Evolutionary conservation across 2,888 invertebrate species (phyloP).

Genomic region (Macrophya annulata): DNA sequence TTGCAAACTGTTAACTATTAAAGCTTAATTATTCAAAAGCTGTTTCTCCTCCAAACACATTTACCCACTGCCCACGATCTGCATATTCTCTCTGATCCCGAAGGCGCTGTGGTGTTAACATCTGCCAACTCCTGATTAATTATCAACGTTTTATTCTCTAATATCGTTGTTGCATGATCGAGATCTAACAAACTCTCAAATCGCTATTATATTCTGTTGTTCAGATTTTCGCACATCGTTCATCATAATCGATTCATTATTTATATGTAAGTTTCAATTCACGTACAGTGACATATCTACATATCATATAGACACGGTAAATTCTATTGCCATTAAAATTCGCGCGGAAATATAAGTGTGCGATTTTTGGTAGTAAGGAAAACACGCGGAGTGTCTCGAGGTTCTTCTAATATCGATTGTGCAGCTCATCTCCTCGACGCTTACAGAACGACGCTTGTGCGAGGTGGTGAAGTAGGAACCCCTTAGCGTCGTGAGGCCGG

Average conservation of each 20-base stretch:
- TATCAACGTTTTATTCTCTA: neutral
- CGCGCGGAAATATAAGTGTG: neutral
- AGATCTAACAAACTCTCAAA: too few relatives aligned
- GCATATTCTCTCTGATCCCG: conserved; percentile 1
- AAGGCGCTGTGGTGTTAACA: neutral
- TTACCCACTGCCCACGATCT: neutral
- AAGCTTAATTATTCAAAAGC: conserved; percentile 40
- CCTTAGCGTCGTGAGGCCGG: conserved; percentile 12
- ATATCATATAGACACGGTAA: neutral
- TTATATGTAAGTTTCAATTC: too few relatives aligned
- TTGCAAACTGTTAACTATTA: conserved; percentile 15
- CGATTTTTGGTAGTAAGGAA: conserved; percentile 26
- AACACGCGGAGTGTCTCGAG: conserved; percentile 12
- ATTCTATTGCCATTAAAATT: neutral
- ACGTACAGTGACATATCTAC: too few relatives aligned
- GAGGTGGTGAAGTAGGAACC: conserved; percentile 9
- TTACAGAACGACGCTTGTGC: neutral
- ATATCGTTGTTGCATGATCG: too few relatives aligned
- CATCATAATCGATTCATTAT: neutral
- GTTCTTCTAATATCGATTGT: conserved; percentile 48
- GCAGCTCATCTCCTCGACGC: conserved; percentile 14
- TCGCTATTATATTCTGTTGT: neutral
- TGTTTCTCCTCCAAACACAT: conserved; percentile 18
- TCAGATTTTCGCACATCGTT: neutral
- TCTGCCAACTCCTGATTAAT: neutral